Conservation (phyloP, 2,888 invertebrate species). For the Drosophila meridiana region DNA sequence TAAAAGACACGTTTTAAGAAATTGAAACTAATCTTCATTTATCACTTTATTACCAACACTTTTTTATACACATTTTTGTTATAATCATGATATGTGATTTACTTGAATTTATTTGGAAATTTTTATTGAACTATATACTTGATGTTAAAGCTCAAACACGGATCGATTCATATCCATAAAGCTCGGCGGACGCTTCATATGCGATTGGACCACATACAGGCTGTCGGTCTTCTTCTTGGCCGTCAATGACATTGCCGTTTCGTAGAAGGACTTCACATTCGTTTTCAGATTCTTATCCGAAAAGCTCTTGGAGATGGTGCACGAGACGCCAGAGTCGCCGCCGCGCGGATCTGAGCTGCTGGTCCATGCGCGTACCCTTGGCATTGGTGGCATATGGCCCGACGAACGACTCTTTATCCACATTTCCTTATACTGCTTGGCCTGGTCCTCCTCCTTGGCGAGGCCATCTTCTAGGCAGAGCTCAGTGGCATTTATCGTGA, state of each 20-base stretch:
- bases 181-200: slow-evolving; percentile 64
- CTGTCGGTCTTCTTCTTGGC: slow-evolving; percentile 26
- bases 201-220: slow-evolving; percentile 66
- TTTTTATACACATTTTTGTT: background rate
- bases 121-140: no score
- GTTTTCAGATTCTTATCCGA: slow-evolving; percentile 26
- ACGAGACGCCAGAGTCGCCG: slow-evolving; percentile 35
- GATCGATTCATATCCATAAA: slow-evolving; percentile 55
- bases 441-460: slow-evolving; percentile 1
- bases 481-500: slow-evolving; percentile 11
- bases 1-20: background rate
- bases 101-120: slow-evolving; percentile 5
- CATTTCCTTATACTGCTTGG: background rate
- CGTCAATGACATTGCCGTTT: slow-evolving; percentile 29
- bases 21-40: background rate
- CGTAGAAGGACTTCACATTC: slow-evolving; percentile 28
- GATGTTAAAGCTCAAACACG: slow-evolving; percentile 42
- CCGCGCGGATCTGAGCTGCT: slow-evolving; percentile 55
- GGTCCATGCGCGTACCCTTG: slow-evolving; percentile 21
- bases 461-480: slow-evolving; percentile 35
- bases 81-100: background rate
- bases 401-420: background rate
- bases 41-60: background rate
- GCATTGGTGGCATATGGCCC: background rate
- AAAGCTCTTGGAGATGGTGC: slow-evolving; percentile 24